Conservation (phyloP, 2,888 invertebrate species). For the Electrophaes corylata region DNA sequence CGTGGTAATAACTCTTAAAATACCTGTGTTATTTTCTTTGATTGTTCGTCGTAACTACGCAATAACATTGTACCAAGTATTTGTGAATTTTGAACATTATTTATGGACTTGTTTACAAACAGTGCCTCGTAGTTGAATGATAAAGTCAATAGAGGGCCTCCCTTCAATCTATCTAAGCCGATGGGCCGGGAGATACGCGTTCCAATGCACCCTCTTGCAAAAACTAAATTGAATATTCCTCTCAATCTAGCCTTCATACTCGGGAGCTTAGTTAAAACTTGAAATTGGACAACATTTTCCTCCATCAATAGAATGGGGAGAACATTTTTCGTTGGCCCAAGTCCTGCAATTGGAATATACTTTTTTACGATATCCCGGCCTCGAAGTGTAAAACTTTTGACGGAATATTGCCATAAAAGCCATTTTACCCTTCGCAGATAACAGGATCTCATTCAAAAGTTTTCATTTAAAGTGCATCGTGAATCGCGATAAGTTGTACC, state of each 20-base stretch:
- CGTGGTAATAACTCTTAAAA: no score
- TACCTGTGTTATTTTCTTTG: no score
- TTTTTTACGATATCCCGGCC: constrained; percentile 15
- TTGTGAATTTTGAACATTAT: background rate
- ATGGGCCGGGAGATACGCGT: constrained; percentile 54
- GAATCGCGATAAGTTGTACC: no score
- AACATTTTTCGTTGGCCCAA: constrained; percentile 11
- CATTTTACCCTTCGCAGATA: background rate
- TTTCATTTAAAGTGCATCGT: no score
- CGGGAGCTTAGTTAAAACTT: constrained; percentile 38
- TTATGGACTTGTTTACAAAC: background rate
- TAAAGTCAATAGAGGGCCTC: constrained; percentile 47
- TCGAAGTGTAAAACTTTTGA: constrained; percentile 1
- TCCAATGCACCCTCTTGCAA: constrained; percentile 63
- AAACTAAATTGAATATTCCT: constrained; percentile 66
- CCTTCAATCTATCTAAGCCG: constrained; percentile 55
- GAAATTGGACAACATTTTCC: constrained; percentile 34
- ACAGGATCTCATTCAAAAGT: background rate
- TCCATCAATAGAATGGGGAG: constrained; percentile 1
- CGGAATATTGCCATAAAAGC: constrained; percentile 2
- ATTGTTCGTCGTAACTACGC: no score
- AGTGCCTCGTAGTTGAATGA: constrained; percentile 46
- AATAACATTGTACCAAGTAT: background rate
- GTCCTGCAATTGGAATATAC: constrained; percentile 12
- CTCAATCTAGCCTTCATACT: constrained; percentile 38